Conservation (phyloP, 2,797 vertebrate species). For the Amniataba percoides region DNA sequence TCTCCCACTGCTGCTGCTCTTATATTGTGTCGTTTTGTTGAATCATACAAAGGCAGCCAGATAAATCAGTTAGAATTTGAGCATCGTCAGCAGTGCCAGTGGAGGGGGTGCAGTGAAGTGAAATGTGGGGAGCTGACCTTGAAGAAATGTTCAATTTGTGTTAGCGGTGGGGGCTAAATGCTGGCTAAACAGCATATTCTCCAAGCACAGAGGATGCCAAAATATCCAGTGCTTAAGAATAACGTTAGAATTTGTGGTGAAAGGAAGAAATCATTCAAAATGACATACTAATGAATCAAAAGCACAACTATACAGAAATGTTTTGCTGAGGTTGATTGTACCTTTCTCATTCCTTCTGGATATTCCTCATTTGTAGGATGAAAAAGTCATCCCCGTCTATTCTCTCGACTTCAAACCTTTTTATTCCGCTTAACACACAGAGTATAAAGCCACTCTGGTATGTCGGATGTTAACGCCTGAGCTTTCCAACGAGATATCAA, state of each 20-base stretch:
- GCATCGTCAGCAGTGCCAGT: slow-evolving; percentile 64
- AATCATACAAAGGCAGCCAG: slow-evolving; percentile 66
- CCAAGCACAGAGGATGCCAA: slow-evolving; percentile 14
- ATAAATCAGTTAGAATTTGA: slow-evolving; percentile 68
- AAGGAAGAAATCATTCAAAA: slow-evolving; percentile 5
- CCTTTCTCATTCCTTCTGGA: slow-evolving; percentile 13
- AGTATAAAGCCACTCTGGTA: slow-evolving; percentile 33
- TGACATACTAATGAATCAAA: slow-evolving; percentile 6
- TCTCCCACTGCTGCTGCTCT: slow-evolving; percentile 17
- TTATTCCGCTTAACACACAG: slow-evolving; percentile 26
- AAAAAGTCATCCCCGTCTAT: not conserved
- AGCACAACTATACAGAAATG: not conserved
- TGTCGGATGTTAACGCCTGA: slow-evolving; percentile 36
- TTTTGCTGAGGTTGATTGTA: not conserved
- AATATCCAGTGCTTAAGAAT: slow-evolving; percentile 12
- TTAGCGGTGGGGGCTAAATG: slow-evolving; percentile 34
- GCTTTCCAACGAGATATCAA: slow-evolving; percentile 56
- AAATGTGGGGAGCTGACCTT: slow-evolving; percentile 69
- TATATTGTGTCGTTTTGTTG: slow-evolving; percentile 61
- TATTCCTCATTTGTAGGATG: slow-evolving; percentile 7
- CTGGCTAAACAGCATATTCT: slow-evolving; percentile 27
- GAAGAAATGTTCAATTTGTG: slow-evolving; percentile 65
- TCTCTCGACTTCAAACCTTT: slow-evolving; percentile 16
- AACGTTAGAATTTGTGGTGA: slow-evolving; percentile 6
- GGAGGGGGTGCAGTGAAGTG: slow-evolving; percentile 45